Evolutionary conservation across 1,140 invertebrate species (phyloP).

Genomic region (Akabosia matsudoensis): DNA sequence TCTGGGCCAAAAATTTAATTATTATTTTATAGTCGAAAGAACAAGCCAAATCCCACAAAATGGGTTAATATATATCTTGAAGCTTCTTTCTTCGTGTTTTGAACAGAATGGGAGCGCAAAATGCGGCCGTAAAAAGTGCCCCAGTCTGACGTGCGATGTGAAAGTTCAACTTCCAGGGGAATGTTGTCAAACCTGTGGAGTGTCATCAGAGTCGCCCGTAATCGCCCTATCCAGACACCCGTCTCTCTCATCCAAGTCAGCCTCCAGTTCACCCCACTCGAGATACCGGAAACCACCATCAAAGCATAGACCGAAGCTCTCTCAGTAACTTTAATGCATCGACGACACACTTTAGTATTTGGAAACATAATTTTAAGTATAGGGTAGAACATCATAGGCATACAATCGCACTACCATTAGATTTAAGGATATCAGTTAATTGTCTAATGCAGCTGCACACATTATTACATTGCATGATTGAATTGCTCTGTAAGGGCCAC

Average conservation of each 20-base stretch:
- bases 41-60: slow-evolving; percentile 27
- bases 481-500: too few species aligned
- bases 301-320: slow-evolving; percentile 38
- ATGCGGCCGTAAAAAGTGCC: slow-evolving; percentile 74
- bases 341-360: too few species aligned
- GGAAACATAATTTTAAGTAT: too few species aligned
- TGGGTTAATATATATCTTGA: not conserved
- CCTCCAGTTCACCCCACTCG: not conserved
- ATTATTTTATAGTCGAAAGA: slow-evolving; percentile 19
- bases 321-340: slow-evolving; percentile 9
- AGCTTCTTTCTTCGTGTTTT: slow-evolving; percentile 36
- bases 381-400: too few species aligned
- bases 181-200: slow-evolving; percentile 46
- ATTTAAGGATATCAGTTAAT: too few species aligned
- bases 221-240: not conserved
- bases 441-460: not conserved
- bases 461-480: not conserved
- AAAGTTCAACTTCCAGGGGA: slow-evolving; percentile 42
- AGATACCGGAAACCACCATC: slow-evolving; percentile 34
- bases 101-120: slow-evolving; percentile 71
- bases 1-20: slow-evolving; percentile 3
- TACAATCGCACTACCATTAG: not conserved
- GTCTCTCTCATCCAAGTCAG: not conserved
- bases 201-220: slow-evolving; percentile 18
- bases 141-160: slow-evolving; percentile 50